Evolutionary conservation across 2,888 invertebrate genomes (phyloP).

Genomic region (Patella pellucida): DNA sequence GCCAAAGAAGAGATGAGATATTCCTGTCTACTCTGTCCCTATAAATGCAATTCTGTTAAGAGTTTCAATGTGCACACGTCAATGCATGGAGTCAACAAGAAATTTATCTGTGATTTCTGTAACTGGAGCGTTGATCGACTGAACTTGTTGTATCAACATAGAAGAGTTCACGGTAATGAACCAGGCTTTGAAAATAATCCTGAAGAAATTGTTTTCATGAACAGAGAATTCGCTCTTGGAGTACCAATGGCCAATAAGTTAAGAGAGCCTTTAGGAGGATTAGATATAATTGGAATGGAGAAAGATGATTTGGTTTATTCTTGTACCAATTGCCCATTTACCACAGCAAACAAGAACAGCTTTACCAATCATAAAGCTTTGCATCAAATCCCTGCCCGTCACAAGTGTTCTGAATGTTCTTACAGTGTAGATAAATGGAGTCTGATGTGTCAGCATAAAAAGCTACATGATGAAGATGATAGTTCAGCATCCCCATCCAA

Average conservation of each 20-base stretch:
- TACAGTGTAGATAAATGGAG: constrained; percentile 56
- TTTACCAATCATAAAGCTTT: constrained; percentile 37
- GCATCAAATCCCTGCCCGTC: constrained; percentile 35
- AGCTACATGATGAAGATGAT: constrained; percentile 41
- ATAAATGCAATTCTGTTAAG: constrained; percentile 52
- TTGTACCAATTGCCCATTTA: constrained; percentile 47
- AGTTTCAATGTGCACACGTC: constrained; percentile 57
- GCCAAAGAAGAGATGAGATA: constrained; percentile 34
- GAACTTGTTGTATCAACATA: constrained; percentile 59
- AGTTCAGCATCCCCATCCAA: not conserved
- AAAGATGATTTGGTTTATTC: constrained; percentile 38
- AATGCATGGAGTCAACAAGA: constrained; percentile 55
- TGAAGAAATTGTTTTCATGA: constrained; percentile 52
- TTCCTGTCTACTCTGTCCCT: constrained; percentile 55
- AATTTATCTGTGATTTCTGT: constrained; percentile 64
- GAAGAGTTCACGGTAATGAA: constrained; percentile 54
- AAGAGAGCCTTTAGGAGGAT: constrained; percentile 15
- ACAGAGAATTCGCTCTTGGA: constrained; percentile 55
- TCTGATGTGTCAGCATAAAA: constrained; percentile 58
- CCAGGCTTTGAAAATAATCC: constrained; percentile 47
- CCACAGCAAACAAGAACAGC: constrained; percentile 40
- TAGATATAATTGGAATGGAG: constrained; percentile 22
- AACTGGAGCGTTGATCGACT: constrained; percentile 63
- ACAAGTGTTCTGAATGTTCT: constrained; percentile 55
- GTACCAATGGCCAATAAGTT: not conserved